A percentile compares a stretch with the other conserved stretches of the same genome.
These are phyloP conservation scores for Neoascia interrupta DNA, from an alignment of 2,888 invertebrate genomes.

Conservation along the genomic window DNA sequence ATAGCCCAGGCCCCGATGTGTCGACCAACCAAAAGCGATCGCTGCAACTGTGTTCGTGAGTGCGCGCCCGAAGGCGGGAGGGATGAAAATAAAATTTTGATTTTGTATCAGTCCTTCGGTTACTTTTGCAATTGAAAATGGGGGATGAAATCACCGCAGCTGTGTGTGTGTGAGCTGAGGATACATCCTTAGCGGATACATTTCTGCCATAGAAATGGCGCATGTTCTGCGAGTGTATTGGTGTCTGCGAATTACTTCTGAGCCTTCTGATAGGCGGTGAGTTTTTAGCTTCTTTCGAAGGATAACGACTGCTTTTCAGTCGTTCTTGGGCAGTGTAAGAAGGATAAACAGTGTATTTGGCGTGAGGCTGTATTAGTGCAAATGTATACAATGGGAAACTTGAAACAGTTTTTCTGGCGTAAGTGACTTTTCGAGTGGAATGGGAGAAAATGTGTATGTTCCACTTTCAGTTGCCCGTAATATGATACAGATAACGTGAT, in stretches of 20 bases:
- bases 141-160: constrained; percentile 45
- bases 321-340: constrained; percentile 31
- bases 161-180: constrained; percentile 30
- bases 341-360: constrained; percentile 45
- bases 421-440: constrained; percentile 59
- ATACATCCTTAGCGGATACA: constrained; percentile 31
- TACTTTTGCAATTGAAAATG: constrained; percentile 63
- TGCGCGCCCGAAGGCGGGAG: constrained; percentile 56
- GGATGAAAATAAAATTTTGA: constrained; percentile 60
- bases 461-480: constrained; percentile 53
- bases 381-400: constrained; percentile 56
- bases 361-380: background rate
- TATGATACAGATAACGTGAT: constrained; percentile 59
- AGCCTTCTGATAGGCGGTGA: constrained; percentile 63
- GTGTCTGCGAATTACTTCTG: constrained; percentile 13
- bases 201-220: constrained; percentile 50
- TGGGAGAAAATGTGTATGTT: constrained; percentile 49
- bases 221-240: constrained; percentile 29
- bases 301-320: constrained; percentile 37
- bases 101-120: constrained; percentile 66
- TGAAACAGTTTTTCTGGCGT: constrained; percentile 66
- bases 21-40: constrained; percentile 65
- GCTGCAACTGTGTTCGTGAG: constrained; percentile 45
- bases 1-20: constrained; percentile 30
- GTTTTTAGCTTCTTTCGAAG: constrained; percentile 3